Conservation (phyloP, 2,888 invertebrate species). For the Papilio elwesi region DNA sequence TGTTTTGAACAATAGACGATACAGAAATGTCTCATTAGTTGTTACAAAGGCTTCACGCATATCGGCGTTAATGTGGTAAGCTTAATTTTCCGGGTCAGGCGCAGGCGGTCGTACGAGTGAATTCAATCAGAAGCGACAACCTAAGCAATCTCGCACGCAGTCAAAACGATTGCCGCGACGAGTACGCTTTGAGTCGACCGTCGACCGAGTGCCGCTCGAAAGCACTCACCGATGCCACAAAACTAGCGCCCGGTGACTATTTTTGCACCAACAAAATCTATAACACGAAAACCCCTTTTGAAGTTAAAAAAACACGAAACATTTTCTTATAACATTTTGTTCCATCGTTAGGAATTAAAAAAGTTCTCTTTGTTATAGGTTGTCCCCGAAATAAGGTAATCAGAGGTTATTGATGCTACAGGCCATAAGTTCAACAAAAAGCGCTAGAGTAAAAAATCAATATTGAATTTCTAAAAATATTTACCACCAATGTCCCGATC, state of each 20-base stretch:
- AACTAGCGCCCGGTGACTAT: conserved; percentile 59
- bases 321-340: conserved; percentile 35
- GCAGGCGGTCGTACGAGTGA: conserved; percentile 60
- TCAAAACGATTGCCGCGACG: conserved; percentile 71
- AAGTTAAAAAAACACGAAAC: conserved; percentile 9
- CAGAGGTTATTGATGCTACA: too few relatives aligned
- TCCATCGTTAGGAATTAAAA: neutral
- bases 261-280: conserved; percentile 40
- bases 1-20: neutral
- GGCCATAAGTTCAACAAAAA: too few relatives aligned
- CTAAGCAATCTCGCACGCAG: conserved; percentile 74
- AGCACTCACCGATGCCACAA: conserved; percentile 60
- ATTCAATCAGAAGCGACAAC: conserved; percentile 80
- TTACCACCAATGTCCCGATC: too few relatives aligned
- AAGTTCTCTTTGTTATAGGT: too few relatives aligned
- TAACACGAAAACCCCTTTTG: conserved; percentile 12
- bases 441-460: too few relatives aligned
- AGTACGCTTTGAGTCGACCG: conserved; percentile 74
- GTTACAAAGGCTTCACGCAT: conserved; percentile 64
- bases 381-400: too few relatives aligned
- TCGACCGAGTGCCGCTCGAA: conserved; percentile 63
- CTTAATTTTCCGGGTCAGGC: conserved; percentile 73
- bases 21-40: conserved; percentile 32
- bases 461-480: too few relatives aligned
- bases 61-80: conserved; percentile 69